Percentiles rank a stretch among this genome's conserved stretches.
Conservation (phyloP, 2,888 invertebrate genomes). For the Eristalis intricaria region DNA sequence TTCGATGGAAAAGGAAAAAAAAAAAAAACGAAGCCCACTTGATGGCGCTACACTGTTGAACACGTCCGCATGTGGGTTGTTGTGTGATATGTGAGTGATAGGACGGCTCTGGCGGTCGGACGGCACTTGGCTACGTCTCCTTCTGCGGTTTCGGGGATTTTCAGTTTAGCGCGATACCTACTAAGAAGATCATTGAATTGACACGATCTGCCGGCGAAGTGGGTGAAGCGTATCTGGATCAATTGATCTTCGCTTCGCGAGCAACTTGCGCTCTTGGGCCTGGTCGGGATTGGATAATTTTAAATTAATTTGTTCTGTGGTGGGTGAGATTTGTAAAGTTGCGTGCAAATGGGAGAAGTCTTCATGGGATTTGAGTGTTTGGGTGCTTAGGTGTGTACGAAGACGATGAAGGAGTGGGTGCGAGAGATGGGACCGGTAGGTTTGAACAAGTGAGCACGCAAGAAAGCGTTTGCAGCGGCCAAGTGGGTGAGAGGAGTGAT, state of each 20-base stretch:
- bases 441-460: neutral
- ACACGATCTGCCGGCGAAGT: conserved; percentile 34
- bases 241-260: conserved; percentile 43
- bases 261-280: neutral
- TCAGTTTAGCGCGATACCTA: conserved; percentile 2
- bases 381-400: neutral
- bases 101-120: conserved; percentile 51
- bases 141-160: neutral
- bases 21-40: conserved; percentile 48
- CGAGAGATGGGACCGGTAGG: neutral
- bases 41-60: conserved; percentile 62
- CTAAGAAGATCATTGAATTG: conserved; percentile 57
- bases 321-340: conserved; percentile 20
- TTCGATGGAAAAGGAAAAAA: conserved; percentile 26
- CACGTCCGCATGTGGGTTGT: conserved; percentile 33
- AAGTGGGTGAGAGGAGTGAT: neutral
- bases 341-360: conserved; percentile 1
- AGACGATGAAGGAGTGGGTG: too few species aligned
- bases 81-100: conserved; percentile 37
- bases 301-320: conserved; percentile 28
- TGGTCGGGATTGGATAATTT: conserved; percentile 45
- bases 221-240: conserved; percentile 47
- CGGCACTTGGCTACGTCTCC: conserved; percentile 10
- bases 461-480: too few species aligned
- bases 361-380: neutral